Conservation (phyloP, 2,888 invertebrate genomes). For the Notodonta dromedarius region DNA sequence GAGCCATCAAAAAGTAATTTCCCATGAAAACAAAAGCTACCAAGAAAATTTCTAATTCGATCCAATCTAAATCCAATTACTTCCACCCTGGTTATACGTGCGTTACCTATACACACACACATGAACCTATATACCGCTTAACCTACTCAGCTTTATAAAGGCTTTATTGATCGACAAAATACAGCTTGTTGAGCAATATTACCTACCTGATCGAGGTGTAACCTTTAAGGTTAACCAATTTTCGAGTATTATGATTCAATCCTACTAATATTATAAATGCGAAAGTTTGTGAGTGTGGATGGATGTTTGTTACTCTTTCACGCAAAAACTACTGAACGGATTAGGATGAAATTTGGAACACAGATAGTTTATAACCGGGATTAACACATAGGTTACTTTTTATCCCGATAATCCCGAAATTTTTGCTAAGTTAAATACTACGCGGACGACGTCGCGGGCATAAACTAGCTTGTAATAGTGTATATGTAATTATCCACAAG, state of each 20-base stretch:
- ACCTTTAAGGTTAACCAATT: no score
- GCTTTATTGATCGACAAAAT: background rate
- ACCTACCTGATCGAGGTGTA: background rate
- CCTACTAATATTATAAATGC: no score
- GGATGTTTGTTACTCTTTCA: no score
- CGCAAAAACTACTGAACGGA: no score
- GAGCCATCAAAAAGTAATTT: constrained; percentile 78
- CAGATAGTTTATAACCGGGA: no score
- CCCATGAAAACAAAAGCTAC: constrained; percentile 70
- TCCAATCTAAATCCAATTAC: constrained; percentile 82
- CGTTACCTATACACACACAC: background rate
- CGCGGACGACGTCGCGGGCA: no score
- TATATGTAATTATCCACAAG: background rate
- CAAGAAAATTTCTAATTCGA: constrained; percentile 76
- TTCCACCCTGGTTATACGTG: constrained; percentile 34
- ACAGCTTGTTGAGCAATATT: background rate
- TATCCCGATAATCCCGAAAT: no score
- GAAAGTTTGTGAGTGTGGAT: no score
- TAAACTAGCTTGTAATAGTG: background rate
- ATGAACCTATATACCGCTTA: background rate
- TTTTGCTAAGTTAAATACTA: no score
- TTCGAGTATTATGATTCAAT: no score
- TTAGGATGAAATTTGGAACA: no score
- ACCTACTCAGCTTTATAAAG: background rate
- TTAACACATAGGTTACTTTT: no score